phyloP scores from a whole-genome alignment of 2,113 vertebrate genomes.

The Myrmecophaga tridactyla region DNA sequence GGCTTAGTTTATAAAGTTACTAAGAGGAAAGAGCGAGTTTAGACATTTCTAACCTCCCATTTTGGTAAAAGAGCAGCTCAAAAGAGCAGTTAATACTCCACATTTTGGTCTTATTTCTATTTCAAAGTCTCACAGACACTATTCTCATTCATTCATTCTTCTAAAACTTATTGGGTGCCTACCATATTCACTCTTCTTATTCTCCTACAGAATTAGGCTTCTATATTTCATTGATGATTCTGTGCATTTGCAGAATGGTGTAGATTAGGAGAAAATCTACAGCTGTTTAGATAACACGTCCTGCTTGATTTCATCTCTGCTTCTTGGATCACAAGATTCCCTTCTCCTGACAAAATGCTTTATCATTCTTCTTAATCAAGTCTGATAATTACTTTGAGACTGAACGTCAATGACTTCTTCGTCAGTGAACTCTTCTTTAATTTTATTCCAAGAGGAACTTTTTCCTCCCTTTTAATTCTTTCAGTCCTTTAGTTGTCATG shows the following conservation, averaged over 20 bases:
- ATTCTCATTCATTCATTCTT: background rate
- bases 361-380: background rate
- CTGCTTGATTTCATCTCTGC: background rate
- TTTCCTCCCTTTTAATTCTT: background rate
- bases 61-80: background rate
- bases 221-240: background rate
- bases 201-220: background rate
- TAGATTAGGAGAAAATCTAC: background rate
- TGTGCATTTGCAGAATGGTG: background rate
- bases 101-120: background rate
- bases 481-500: background rate
- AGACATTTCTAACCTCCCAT: background rate
- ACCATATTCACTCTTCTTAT: background rate
- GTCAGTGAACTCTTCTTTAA: background rate
- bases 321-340: background rate
- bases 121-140: background rate
- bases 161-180: background rate
- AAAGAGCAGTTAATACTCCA: background rate
- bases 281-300: background rate
- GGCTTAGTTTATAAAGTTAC: background rate
- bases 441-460: background rate
- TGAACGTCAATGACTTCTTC: background rate
- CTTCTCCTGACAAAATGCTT: background rate
- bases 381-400: background rate
- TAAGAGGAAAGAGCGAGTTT: background rate